A percentile compares a stretch with the other conserved stretches of the same genome.
Evolutionary conservation across 2,113 vertebrate species (phyloP).

Genomic region (Gymnorhina tibicen): DNA sequence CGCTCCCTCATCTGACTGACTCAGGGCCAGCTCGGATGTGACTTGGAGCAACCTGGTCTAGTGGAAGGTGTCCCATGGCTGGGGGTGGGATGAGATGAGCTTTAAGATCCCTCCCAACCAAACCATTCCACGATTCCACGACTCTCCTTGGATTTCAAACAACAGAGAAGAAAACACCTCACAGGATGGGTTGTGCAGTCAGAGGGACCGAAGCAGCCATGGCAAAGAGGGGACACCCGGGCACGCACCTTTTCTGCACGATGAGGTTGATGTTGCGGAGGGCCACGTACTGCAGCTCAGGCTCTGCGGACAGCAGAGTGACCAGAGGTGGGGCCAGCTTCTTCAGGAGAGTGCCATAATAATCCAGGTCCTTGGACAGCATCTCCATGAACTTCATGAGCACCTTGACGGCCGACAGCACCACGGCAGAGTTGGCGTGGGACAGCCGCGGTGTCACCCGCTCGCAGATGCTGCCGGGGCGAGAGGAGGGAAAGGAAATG

Average conservation of each 20-base stretch:
- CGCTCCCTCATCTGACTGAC: not conserved
- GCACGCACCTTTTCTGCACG: conserved; percentile 91
- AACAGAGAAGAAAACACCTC: not conserved
- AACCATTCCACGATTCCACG: not conserved
- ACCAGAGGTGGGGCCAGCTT: conserved; percentile 96
- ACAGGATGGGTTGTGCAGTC: accelerated
- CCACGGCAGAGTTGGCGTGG: conserved; percentile 96
- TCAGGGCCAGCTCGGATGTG: not conserved
- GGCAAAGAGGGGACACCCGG: accelerated
- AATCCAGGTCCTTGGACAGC: conserved; percentile 96
- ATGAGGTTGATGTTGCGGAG: conserved; percentile 99
- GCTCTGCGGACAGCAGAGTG: conserved; percentile 93
- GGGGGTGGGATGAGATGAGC: not conserved
- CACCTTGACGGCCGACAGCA: conserved; percentile 95
- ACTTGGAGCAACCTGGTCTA: not conserved
- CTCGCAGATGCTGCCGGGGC: conserved; percentile 86
- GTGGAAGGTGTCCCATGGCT: not conserved
- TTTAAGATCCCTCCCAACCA: not conserved
- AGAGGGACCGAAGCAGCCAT: not conserved
- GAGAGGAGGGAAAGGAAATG: not conserved
- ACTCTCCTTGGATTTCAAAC: not conserved
- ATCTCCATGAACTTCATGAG: conserved; percentile 99
- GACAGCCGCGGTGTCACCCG: conserved; percentile 94
- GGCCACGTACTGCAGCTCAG: conserved; percentile 96
- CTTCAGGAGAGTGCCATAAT: conserved; percentile 94